Base-by-base conservation (phyloP, 2,797 vertebrate species). In the Poecile montanus region DNA sequence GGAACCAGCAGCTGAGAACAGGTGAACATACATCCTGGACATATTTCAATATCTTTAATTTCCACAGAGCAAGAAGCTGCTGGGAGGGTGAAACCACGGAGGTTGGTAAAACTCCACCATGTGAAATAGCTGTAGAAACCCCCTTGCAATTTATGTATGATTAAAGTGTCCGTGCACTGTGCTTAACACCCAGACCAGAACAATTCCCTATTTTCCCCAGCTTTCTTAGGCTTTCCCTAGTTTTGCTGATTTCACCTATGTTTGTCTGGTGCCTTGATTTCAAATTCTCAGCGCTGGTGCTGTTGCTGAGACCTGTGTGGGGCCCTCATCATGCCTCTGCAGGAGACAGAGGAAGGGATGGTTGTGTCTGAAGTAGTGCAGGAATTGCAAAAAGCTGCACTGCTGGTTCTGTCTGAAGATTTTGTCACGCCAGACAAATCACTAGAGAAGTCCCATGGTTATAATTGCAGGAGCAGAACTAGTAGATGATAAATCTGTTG, bases 251-350 rank as follows among this genome's bases (percentile, higher is more conserved):
- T 68, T 78, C 36, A n/a, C 16, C 61, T 20, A 0, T 16, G 14
- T 23, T 67, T 48, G 10, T 51, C 17, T 26, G 34, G 5, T 74
- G 48, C 51, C 30, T 79, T 40, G 27, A 56, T 53, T 84, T 78
- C 38, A 50, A 57, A 26, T 53, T 71, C 61, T 73, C 7, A n/a
- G 36, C 1, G 1, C 4, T 1, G 8, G 2, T 40, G 45, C 36
- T 63, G 1, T 2, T 54, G 30, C 54, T 65, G 68, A 63, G 53
- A 67, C 21, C 23, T 36, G 3, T 14, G 47, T 42, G 51, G 13
- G 21, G 7, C 17, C 22, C 30, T 53, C 12, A 5, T 32, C 0
- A 0, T 58, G 16, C 9, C 40, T 51, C n/a, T 7, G 0, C 7
- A 45, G 50, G 42, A 27, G 26, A 32, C 1, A 4, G 4, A 44